Conservation (phyloP, 2,797 vertebrate species). For the Artibeus jamaicensis region DNA sequence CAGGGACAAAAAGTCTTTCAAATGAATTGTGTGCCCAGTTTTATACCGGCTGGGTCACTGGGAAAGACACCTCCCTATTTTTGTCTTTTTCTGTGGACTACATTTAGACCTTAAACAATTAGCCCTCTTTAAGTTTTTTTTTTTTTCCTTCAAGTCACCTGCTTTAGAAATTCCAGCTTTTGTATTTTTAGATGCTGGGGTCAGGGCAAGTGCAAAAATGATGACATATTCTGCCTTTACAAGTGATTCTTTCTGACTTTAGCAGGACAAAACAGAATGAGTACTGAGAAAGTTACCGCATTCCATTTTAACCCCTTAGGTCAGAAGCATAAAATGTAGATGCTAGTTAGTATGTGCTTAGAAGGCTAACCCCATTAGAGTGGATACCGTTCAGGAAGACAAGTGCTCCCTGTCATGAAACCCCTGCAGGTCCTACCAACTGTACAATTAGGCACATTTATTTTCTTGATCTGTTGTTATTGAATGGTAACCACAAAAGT, state of each 20-base stretch:
- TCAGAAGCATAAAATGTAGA: constrained; percentile 69
- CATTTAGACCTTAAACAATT: constrained; percentile 81
- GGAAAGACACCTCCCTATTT: constrained; percentile 79
- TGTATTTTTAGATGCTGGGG: constrained; percentile 83
- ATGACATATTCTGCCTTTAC: constrained; percentile 79
- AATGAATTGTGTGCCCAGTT: constrained; percentile 78
- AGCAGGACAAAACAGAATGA: constrained; percentile 73
- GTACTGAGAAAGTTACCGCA: constrained; percentile 69
- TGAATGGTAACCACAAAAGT: constrained; percentile 56
- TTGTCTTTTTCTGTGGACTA: constrained; percentile 73
- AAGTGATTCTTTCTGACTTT: constrained; percentile 79
- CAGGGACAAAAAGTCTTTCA: constrained; percentile 80
- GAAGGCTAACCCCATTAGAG: not conserved
- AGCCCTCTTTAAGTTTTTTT: constrained; percentile 75
- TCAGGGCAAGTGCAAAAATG: constrained; percentile 81
- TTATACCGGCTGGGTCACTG: constrained; percentile 79
- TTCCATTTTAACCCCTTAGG: constrained; percentile 77
- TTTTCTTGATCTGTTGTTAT: constrained; percentile 43
- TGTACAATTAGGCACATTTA: constrained; percentile 42
- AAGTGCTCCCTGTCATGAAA: constrained; percentile 32
- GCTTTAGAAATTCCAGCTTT: constrained; percentile 82
- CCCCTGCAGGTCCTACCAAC: not conserved
- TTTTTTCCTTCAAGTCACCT: constrained; percentile 75
- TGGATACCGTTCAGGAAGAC: constrained; percentile 49
- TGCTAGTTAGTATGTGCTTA: constrained; percentile 7